These are phyloP conservation scores for Molanna angustata DNA, from an alignment of 2,888 invertebrate species.

Conservation along the genomic window DNA sequence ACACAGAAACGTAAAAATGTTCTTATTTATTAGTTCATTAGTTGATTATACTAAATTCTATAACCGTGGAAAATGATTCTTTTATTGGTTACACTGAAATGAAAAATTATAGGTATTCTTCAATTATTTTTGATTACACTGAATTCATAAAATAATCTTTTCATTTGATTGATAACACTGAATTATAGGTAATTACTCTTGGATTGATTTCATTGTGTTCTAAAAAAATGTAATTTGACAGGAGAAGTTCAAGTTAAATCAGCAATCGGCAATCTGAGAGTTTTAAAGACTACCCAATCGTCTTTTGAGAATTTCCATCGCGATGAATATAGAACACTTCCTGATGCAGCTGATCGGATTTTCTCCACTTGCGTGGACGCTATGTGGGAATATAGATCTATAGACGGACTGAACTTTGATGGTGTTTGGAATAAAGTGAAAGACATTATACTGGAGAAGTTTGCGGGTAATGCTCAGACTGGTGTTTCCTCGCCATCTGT, in stretches of 20 bases:
- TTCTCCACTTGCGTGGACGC: constrained; percentile 74
- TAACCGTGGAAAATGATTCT: too few species aligned
- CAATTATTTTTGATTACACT: too few species aligned
- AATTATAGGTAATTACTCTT: too few species aligned
- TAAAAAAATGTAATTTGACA: too few species aligned
- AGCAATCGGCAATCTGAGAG: constrained; percentile 67
- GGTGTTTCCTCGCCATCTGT: constrained; percentile 77
- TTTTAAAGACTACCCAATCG: constrained; percentile 79
- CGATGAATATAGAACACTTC: constrained; percentile 74
- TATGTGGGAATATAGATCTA: constrained; percentile 69
- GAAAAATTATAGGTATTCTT: too few species aligned
- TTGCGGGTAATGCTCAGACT: constrained; percentile 69
- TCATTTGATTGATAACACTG: too few species aligned
- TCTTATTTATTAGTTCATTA: too few species aligned
- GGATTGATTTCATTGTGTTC: too few species aligned
- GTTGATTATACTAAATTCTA: too few species aligned
- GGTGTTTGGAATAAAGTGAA: constrained; percentile 68
- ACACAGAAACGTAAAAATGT: too few species aligned
- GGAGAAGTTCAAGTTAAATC: constrained; percentile 61
- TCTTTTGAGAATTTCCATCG: constrained; percentile 76
- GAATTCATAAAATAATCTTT: too few species aligned
- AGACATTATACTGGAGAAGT: constrained; percentile 68
- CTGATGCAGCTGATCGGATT: constrained; percentile 73
- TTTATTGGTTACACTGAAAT: too few species aligned
- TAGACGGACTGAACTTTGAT: constrained; percentile 65